Evolutionary conservation across 2,113 vertebrate species (phyloP), one percentile per base, ranked within the genome.

Genomic region (Dicaeum eximium): DNA sequence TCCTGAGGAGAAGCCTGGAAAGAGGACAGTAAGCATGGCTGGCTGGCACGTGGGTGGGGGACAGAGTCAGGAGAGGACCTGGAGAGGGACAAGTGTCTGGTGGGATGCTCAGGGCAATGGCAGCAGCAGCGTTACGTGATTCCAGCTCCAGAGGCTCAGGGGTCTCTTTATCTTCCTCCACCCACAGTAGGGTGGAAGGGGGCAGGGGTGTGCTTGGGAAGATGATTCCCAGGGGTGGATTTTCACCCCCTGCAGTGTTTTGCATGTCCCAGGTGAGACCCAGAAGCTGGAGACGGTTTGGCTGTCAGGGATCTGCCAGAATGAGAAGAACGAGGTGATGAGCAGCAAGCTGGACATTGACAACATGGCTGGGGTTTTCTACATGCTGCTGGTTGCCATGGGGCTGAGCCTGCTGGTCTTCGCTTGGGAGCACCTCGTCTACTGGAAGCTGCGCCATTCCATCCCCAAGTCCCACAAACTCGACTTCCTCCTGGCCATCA

Each of bases 331-430:
- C 0, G 99, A 99, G 95, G 99, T 99, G 75, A 99, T 99, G 98
- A 99, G 99, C 98, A 99, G 99, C 87, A 99, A 99, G 96, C 97
- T 99, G 95, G 99, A 99, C 96, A 99, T 99, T 0, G 99, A 99
- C 98, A 99, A 99, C 98, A 99, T 99, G 99, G 99, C 99, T 0
- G 99, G 99, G 1, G 99, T 99, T 67, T 99, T 99, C 98, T 99
- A 99, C 97, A 99, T 99, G 99, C 98, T 99, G 96, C 97, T 99
- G 11, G 99, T 99, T 91, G 99, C 99, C 95, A 99, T 99, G 99
- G 99, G 99, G 54, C 98, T 99, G 79, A 99, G 99, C 90, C 97
- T 99, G 92, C 98, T 99, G 92, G 99, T 99, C 77, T 99, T 99
- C 0, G 98, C 99, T 61, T 99, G 99, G 99, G 99, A 99, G 84